A percentile compares a stretch with the other conserved stretches of the same genome.
Conservation (phyloP, 92 coral and sea anemone genomes). For the Plumapathes pennacea region DNA sequence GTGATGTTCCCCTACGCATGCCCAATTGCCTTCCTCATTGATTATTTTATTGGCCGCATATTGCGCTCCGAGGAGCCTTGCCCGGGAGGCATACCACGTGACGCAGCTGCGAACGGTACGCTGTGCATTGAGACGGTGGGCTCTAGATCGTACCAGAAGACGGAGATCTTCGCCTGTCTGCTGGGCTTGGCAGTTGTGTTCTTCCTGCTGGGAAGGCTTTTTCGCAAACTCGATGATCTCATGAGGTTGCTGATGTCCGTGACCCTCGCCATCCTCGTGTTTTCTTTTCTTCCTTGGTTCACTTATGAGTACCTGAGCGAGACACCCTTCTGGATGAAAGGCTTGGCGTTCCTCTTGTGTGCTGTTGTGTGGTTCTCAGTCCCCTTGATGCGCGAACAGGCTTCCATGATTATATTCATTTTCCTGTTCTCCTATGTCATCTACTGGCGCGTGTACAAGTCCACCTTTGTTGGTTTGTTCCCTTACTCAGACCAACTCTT, state of each 20-base stretch:
- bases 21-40: constrained; percentile 59
- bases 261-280: constrained; percentile 7
- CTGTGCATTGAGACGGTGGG: no score
- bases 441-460: constrained; percentile 54
- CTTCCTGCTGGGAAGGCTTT: neutral
- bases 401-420: constrained; percentile 37
- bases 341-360: constrained; percentile 17
- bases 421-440: constrained; percentile 54
- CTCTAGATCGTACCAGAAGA: no score
- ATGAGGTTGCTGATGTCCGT: constrained; percentile 4
- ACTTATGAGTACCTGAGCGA: constrained; percentile 39
- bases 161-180: no score
- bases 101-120: no score
- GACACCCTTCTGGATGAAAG: constrained; percentile 39
- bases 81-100: no score
- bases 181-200: no score
- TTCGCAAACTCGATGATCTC: neutral
- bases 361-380: constrained; percentile 51
- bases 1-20: constrained; percentile 32
- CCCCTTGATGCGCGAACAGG: constrained; percentile 46
- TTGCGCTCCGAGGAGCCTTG: no score
- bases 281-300: constrained; percentile 66
- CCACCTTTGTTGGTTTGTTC: constrained; percentile 31
- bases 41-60: constrained; percentile 41
- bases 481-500: constrained; percentile 30